phyloP scores from a whole-genome alignment of 2,888 invertebrate genomes.

The Coenonympha arcania region DNA sequence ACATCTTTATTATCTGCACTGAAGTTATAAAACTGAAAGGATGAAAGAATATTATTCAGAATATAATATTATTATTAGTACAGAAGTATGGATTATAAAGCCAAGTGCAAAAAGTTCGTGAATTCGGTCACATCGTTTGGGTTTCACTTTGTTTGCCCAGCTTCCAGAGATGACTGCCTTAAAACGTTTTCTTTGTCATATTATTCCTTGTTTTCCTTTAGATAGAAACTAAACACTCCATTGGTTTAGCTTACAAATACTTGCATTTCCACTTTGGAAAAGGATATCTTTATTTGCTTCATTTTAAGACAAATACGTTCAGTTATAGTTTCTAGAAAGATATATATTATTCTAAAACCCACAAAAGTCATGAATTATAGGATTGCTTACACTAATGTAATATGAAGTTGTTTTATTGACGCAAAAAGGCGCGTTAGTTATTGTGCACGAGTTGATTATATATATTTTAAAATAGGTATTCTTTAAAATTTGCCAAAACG shows the following conservation, averaged over 20 bases:
- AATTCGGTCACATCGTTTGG: constrained; percentile 41
- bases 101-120: too few species aligned
- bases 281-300: background rate
- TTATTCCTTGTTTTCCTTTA: constrained; percentile 57
- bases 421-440: too few species aligned
- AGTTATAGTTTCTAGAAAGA: too few species aligned
- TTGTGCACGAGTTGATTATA: too few species aligned
- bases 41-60: background rate
- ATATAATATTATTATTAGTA: background rate
- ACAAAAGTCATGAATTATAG: too few species aligned
- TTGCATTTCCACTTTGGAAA: constrained; percentile 18
- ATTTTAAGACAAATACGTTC: too few species aligned
- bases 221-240: constrained; percentile 44
- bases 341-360: too few species aligned
- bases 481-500: too few species aligned
- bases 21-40: background rate
- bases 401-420: too few species aligned
- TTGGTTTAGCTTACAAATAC: constrained; percentile 36
- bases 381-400: too few species aligned
- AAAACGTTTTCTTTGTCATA: constrained; percentile 62
- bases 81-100: too few species aligned
- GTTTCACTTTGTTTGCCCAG: constrained; percentile 61
- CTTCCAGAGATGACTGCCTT: constrained; percentile 63
- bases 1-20: background rate
- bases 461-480: too few species aligned